These are phyloP conservation scores for Hormiphora californensis DNA, from an alignment of 37 sponge, comb jelly and placozoan species.

Conservation along the genomic window DNA sequence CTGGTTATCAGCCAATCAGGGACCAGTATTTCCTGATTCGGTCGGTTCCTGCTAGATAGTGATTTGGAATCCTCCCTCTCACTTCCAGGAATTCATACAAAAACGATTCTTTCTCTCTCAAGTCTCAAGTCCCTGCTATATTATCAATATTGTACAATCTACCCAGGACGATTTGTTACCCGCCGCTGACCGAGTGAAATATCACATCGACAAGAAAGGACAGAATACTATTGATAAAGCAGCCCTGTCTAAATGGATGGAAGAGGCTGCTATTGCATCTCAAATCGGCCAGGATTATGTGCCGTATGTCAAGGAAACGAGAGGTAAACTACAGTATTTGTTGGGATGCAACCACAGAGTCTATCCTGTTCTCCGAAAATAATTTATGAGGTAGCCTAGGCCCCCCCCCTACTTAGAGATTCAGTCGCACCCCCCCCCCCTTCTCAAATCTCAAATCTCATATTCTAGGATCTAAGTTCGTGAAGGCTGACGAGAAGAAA, in stretches of 20 bases:
- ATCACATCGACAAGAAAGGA: slow-evolving; percentile 50
- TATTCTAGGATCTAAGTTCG: slow-evolving; percentile 7
- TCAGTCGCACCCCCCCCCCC: too few relatives aligned
- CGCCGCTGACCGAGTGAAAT: slow-evolving; percentile 14
- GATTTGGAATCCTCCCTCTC: too few relatives aligned
- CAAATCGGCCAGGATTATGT: slow-evolving; percentile 41
- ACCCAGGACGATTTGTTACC: slow-evolving; percentile 35
- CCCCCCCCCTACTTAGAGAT: too few relatives aligned
- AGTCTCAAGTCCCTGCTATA: too few relatives aligned
- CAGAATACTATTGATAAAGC: slow-evolving; percentile 20
- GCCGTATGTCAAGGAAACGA: slow-evolving; percentile 26
- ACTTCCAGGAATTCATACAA: too few relatives aligned
- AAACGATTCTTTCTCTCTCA: too few relatives aligned
- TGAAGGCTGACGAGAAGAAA: slow-evolving; percentile 23
- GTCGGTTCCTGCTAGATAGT: too few relatives aligned
- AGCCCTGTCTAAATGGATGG: slow-evolving; percentile 34
- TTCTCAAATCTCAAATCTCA: too few relatives aligned
- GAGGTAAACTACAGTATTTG: background rate
- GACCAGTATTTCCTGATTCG: too few relatives aligned
- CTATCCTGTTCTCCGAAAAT: too few relatives aligned
- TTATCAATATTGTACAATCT: background rate
- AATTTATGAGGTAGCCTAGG: too few relatives aligned
- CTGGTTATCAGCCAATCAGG: too few relatives aligned
- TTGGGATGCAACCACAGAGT: background rate
- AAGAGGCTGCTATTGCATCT: slow-evolving; percentile 30